Evolutionary conservation across 2,113 vertebrate genomes (phyloP).

Genomic region (Toxotes chatareus): DNA sequence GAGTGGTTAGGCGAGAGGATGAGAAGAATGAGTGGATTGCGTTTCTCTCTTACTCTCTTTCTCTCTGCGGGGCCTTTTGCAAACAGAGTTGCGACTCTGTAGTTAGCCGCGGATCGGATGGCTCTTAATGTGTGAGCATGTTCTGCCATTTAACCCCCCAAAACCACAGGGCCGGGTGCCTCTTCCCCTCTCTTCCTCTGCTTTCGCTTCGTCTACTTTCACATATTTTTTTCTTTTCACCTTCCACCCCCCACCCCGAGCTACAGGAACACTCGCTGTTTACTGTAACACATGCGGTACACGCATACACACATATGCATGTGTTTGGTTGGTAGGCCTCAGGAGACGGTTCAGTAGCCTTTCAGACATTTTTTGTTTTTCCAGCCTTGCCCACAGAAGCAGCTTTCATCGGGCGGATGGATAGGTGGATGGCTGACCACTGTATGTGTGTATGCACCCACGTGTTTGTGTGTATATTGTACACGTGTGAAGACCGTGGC

Average conservation of each 20-base stretch:
- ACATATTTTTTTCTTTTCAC: constrained; percentile 26
- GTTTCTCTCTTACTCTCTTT: constrained; percentile 40
- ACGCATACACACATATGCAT: constrained; percentile 3
- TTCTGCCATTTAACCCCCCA: constrained; percentile 77
- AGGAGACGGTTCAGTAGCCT: constrained; percentile 33
- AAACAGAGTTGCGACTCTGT: constrained; percentile 56
- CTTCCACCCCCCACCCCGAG: constrained; percentile 37
- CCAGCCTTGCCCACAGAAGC: constrained; percentile 77
- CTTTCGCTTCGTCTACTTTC: constrained; percentile 38
- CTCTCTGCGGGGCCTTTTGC: constrained; percentile 59
- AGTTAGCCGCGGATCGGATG: constrained; percentile 72
- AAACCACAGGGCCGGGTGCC: constrained; percentile 68
- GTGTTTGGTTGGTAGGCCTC: constrained; percentile 71
- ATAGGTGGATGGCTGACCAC: constrained; percentile 63
- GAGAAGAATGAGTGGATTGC: constrained; percentile 22
- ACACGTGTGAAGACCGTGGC: constrained; percentile 3
- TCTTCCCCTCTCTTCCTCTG: constrained; percentile 33
- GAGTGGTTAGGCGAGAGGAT: constrained; percentile 40
- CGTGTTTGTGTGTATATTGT: constrained; percentile 24
- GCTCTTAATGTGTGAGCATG: constrained; percentile 83
- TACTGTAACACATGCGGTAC: constrained; percentile 6
- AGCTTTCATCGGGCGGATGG: constrained; percentile 64
- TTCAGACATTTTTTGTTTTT: constrained; percentile 79
- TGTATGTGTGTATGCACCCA: constrained; percentile 4
- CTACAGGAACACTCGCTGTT: constrained; percentile 31